A percentile compares a stretch with the other conserved stretches of the same genome.
phyloP scores from a whole-genome alignment of 2,113 vertebrate genomes.

The Mellivora capensis region DNA sequence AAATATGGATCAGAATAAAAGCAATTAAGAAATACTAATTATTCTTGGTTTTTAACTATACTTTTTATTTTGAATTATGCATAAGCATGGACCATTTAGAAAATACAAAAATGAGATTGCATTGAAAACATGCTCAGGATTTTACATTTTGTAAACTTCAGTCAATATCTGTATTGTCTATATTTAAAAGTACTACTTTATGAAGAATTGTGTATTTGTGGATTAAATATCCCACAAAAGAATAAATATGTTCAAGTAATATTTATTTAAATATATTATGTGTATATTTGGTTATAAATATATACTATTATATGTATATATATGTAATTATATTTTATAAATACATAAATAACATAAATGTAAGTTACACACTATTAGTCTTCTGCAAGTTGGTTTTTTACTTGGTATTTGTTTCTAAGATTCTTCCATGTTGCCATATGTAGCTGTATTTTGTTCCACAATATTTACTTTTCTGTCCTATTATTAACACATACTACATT shows the following conservation, averaged over 20 bases:
- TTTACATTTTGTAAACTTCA: background rate
- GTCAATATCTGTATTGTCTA: constrained; percentile 5
- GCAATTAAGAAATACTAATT: constrained; percentile 47
- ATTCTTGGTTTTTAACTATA: constrained; percentile 55
- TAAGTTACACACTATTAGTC: background rate
- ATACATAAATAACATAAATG: background rate
- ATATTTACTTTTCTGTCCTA: background rate
- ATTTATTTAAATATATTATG: background rate
- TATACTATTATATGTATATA: background rate
- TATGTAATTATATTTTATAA: background rate
- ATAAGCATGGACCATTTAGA: constrained; percentile 32
- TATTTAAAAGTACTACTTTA: constrained; percentile 63
- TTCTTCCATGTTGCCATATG: background rate
- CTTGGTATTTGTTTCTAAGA: background rate
- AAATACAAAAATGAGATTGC: constrained; percentile 55
- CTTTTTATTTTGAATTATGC: constrained; percentile 51
- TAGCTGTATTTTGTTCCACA: background rate
- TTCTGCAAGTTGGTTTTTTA: background rate
- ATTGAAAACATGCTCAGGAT: constrained; percentile 40
- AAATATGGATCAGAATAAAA: constrained; percentile 32
- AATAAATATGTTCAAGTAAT: no score
- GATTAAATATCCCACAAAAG: background rate
- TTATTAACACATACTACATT: background rate
- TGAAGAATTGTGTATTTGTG: background rate
- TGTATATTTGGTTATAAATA: background rate